Percentiles rank a stretch among this genome's conserved stretches.
These are phyloP conservation scores for Tadarida brasiliensis DNA, from an alignment of 2,797 vertebrate genomes.

Conservation along the genomic window DNA sequence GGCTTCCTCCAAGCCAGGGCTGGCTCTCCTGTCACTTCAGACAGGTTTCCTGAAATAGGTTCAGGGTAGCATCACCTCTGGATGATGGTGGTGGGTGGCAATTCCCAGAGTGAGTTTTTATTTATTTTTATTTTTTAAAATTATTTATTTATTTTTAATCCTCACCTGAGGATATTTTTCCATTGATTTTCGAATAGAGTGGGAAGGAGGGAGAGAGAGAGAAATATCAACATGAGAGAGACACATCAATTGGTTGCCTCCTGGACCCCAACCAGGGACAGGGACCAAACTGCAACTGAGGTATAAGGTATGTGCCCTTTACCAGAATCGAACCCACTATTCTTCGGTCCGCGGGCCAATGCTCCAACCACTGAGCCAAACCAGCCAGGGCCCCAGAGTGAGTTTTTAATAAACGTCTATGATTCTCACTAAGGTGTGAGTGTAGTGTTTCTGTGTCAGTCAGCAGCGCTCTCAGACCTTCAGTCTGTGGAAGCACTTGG, in stretches of 20 bases:
- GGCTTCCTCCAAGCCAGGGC: neutral
- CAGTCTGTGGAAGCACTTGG: neutral
- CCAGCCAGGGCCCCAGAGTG: neutral
- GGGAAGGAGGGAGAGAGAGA: no score
- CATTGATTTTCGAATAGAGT: no score
- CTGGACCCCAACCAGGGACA: no score
- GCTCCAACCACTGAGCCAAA: no score
- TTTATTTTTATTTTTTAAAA: neutral
- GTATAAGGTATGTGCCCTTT: no score
- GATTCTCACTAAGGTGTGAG: neutral
- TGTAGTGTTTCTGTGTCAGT: neutral
- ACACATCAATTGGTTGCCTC: no score
- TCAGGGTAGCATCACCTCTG: neutral
- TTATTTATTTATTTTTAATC: no score
- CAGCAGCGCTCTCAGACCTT: neutral
- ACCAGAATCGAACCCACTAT: no score
- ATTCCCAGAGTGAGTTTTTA: constrained; percentile 23
- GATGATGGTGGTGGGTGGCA: neutral
- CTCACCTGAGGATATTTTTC: no score
- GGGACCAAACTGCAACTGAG: no score
- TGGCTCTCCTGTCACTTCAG: neutral
- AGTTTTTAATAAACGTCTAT: constrained; percentile 14
- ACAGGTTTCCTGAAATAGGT: constrained; percentile 17
- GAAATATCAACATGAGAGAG: no score
- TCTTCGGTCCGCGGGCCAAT: no score